phyloP scores from a whole-genome alignment of 1,140 invertebrate species.

The Drosophila tani region DNA sequence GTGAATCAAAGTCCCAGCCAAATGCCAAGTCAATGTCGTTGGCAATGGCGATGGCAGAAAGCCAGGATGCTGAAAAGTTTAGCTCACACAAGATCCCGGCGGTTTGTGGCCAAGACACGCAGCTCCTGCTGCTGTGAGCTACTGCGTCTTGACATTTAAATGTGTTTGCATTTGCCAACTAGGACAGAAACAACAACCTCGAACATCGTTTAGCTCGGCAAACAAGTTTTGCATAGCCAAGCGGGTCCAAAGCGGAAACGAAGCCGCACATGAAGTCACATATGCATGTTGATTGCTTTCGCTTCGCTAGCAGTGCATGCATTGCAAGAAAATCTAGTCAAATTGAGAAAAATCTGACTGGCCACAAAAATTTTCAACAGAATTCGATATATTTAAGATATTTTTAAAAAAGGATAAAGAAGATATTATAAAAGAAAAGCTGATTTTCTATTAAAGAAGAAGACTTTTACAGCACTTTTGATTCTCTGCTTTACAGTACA shows the following conservation, averaged over 20 bases:
- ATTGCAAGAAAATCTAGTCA: neutral
- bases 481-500: no score
- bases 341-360: no score
- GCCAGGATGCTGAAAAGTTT: conserved; percentile 29
- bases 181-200: conserved; percentile 45
- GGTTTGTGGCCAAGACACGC: conserved; percentile 53
- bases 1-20: conserved; percentile 70
- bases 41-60: conserved; percentile 7
- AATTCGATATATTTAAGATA: neutral
- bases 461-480: no score
- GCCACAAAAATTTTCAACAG: no score
- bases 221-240: conserved; percentile 56
- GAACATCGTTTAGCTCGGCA: conserved; percentile 51
- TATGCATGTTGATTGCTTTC: conserved; percentile 71
- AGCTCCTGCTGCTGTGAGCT: conserved; percentile 11
- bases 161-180: conserved; percentile 67
- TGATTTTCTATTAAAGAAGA: no score
- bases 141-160: conserved; percentile 66
- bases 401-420: neutral
- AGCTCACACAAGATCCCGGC: conserved; percentile 16
- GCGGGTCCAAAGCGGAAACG: conserved; percentile 35
- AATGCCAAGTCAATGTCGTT: conserved; percentile 52
- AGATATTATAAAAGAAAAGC: no score
- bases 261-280: conserved; percentile 57
- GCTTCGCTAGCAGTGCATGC: conserved; percentile 15